Base-by-base conservation (phyloP, 2,797 vertebrate species). In the Philypnodon macrostomus region DNA sequence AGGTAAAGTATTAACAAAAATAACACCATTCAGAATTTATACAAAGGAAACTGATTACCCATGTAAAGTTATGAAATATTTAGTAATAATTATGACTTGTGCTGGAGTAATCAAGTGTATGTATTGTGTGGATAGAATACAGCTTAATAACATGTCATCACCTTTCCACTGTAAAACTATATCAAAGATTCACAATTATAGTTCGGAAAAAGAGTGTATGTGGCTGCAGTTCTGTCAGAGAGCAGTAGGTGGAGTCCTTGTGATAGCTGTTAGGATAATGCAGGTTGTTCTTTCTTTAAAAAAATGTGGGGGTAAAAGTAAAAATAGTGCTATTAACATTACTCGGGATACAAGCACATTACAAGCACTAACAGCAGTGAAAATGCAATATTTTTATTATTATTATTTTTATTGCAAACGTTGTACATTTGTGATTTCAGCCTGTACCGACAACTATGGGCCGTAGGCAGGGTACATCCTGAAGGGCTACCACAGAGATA, bases 201-300 rank as follows among this genome's bases (percentile, higher is more conserved):
- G 6, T 39, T 54, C 3, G 5, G 4, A 21, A 0, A 23, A 17
- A 9, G 2, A 13, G 14, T 0, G 2, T 3, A 5, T 37, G 37
- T 24, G 5, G n/a, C 27, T 61, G 63, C 19, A 48, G 2, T 56
- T 39, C 29, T n/a, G 4, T 2, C 2, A 16, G n/a, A 1, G 0
- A 2, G 67, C 81, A 77, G 77, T 50, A 84, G 83, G 73, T 76
- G 83, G 80, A 59, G 63, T 34, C 53, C 58, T 80, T 76, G 76
- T 27, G 49, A 49, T 12, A 34, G 26, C 17, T 1, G 18, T 14
- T 42, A 38, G 13, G 40, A 38, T 21, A 19, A 37, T 47, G 46
- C 48, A 33, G 18, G 8, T 4, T 5, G 15, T 18, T 1, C 33
- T 6, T 3, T 0, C 34, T 1, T 18, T 16, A 36, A 15, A 16